These are phyloP conservation scores for Heterotis niloticus DNA, from an alignment of 2,113 vertebrate genomes.

Conservation along the genomic window DNA sequence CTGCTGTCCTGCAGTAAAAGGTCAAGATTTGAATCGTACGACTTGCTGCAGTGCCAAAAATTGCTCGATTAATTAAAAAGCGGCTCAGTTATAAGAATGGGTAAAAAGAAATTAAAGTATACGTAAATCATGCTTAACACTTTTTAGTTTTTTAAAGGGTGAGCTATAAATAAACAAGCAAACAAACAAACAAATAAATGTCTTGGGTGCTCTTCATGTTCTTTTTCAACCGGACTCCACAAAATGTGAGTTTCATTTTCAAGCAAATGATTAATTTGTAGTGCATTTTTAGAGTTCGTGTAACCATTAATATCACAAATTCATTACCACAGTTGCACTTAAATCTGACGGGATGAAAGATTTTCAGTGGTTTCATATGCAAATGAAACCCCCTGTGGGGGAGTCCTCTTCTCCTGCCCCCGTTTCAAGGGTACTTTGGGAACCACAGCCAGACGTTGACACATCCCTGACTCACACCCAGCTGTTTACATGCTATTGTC, in stretches of 20 bases:
- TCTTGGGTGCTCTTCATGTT: conserved; percentile 34
- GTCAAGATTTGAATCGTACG: too few relatives aligned
- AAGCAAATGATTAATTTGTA: conserved; percentile 51
- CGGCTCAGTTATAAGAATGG: too few relatives aligned
- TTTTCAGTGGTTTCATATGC: conserved; percentile 60
- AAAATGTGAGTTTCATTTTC: conserved; percentile 43
- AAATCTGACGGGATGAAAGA: conserved; percentile 57
- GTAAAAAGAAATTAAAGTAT: too few relatives aligned
- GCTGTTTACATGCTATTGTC: conserved; percentile 30
- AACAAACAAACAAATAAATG: too few relatives aligned
- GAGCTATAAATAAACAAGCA: too few relatives aligned
- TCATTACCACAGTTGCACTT: conserved; percentile 62
- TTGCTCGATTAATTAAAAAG: too few relatives aligned
- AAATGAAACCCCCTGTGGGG: conserved; percentile 57
- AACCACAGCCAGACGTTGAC: conserved; percentile 35
- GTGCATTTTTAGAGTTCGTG: conserved; percentile 43
- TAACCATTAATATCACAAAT: conserved; percentile 60
- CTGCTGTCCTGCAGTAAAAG: too few relatives aligned
- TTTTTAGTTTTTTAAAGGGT: not conserved
- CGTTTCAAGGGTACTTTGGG: conserved; percentile 57
- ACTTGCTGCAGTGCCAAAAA: too few relatives aligned
- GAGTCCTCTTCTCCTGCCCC: conserved; percentile 40
- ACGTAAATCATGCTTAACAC: not conserved
- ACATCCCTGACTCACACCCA: conserved; percentile 42
- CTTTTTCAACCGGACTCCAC: conserved; percentile 34